A percentile compares a stretch with the other conserved stretches of the same genome.
phyloP scores from a whole-genome alignment of 2,113 vertebrate genomes.

The Tragelaphus imberbis region DNA sequence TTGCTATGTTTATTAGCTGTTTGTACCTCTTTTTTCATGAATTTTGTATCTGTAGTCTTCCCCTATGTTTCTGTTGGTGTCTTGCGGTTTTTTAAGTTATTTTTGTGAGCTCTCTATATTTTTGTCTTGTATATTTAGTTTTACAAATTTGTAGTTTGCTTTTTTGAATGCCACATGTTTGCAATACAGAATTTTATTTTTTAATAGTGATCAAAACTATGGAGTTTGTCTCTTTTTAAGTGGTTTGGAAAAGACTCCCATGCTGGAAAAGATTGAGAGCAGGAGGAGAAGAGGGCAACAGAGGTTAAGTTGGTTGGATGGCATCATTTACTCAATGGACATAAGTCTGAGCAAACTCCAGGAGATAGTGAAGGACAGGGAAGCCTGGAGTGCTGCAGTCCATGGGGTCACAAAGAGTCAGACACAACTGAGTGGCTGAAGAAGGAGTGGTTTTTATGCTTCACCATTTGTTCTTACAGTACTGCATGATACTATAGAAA shows the following conservation, averaged over 20 bases:
- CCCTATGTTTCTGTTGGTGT: neutral
- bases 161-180: neutral
- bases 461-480: neutral
- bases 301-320: neutral
- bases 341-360: neutral
- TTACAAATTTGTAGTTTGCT: neutral
- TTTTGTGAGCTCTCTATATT: neutral
- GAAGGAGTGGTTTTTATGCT: neutral
- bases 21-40: neutral
- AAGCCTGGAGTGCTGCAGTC: neutral
- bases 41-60: neutral
- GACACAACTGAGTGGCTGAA: neutral
- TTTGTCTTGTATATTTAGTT: slow-evolving; percentile 6
- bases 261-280: neutral
- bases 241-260: neutral
- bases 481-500: neutral
- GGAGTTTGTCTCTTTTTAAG: neutral
- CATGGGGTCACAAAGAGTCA: neutral
- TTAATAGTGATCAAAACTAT: neutral
- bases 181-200: neutral
- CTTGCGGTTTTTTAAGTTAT: neutral
- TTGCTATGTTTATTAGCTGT: neutral
- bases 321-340: neutral
- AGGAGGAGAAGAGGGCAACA: neutral
- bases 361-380: neutral